Base-by-base conservation (phyloP, 2,113 vertebrate species). In the Penelope pileata region DNA sequence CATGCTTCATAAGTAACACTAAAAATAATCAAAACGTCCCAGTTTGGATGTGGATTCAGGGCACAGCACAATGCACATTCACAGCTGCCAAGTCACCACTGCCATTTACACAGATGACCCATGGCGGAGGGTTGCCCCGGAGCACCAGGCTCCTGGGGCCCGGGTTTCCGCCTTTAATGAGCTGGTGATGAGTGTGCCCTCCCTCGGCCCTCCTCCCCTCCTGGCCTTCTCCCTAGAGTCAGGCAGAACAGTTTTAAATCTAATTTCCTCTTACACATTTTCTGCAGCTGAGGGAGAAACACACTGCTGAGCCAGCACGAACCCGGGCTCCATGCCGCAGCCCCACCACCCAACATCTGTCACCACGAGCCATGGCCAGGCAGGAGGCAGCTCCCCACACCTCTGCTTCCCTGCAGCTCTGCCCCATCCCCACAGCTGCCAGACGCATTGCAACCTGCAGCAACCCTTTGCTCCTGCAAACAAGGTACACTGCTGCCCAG, bases 141-240 rank as follows among this genome's bases (percentile, higher is more conserved):
- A 54, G 74, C 32, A 0, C 24, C 0, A 2, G 16, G 2, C 54
- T 92, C 83, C 66, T 84, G 0, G 0, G 90, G 81, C 74, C 86
- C 86, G 82, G 87, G 74, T 94, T 96, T 92, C 93, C 88, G 77
- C 73, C 54, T 67, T 30, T 86, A 94, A 94, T 67, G 64, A 96
- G 69, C 69, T 82, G 81, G 86, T 89, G 91, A 89, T 84, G 94
- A 96, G 60, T 88, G 94, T 94, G 63, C 56, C 29, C 74, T 73
- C 51, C 42, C 66, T 67, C 56, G 3, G 38, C 26, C 69, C 51
- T 51, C 60, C 73, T 60, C 45, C n/a, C 4, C 53, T 84, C 56
- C 42, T 18, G 47, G 43, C 70, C 51, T 78, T 72, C 70, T 64
- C 73, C 56, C 7, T 3, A 23, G 51, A 86, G 45, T 6, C 68